Evolutionary conservation across 2,888 invertebrate genomes (phyloP).

Genomic region (Trisateles emortualis): DNA sequence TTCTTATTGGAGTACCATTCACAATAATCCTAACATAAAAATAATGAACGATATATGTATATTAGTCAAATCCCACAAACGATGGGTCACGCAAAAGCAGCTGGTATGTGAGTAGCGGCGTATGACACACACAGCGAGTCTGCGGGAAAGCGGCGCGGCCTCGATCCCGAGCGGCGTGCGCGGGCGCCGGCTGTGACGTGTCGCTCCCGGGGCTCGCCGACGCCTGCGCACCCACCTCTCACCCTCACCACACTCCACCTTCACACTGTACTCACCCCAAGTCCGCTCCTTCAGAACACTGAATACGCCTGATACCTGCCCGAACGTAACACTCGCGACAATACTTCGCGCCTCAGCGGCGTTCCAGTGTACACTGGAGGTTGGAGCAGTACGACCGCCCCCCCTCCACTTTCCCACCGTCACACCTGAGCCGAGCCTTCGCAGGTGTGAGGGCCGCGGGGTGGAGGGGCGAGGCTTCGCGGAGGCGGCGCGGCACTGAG

Average conservation of each 20-base stretch:
- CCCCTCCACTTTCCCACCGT: constrained; percentile 43
- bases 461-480: constrained; percentile 30
- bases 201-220: constrained; percentile 21
- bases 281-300: constrained; percentile 27
- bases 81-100: constrained; percentile 11
- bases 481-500: constrained; percentile 48
- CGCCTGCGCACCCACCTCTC: neutral
- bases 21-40: constrained; percentile 1
- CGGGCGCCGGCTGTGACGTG: constrained; percentile 53
- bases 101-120: constrained; percentile 31
- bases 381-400: constrained; percentile 42
- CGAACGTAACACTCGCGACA: constrained; percentile 65
- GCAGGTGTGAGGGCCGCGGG: constrained; percentile 48
- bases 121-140: constrained; percentile 44
- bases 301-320: constrained; percentile 36
- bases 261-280: constrained; percentile 48
- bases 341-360: constrained; percentile 72
- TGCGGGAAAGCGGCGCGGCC: constrained; percentile 66
- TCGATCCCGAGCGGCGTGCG: constrained; percentile 55
- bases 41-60: constrained; percentile 1
- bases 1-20: neutral
- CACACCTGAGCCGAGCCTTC: constrained; percentile 57
- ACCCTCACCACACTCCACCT: constrained; percentile 12
- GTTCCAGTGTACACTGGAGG: constrained; percentile 71
- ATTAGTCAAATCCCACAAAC: constrained; percentile 1